These are phyloP conservation scores for Saturnia japonica DNA, from an alignment of 2,888 invertebrate genomes.

Conservation along the genomic window DNA sequence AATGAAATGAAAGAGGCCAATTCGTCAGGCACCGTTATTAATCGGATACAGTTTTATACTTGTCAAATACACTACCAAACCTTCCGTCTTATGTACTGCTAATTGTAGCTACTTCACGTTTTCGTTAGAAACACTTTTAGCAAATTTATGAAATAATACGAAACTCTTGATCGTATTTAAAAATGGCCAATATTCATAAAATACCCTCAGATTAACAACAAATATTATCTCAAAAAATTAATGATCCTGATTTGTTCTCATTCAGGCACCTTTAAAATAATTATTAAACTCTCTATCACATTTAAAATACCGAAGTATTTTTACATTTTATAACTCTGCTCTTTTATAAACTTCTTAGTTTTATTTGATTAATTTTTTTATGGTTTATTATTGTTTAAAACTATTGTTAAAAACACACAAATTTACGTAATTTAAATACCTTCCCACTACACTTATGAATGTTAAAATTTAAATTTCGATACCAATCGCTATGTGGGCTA, in stretches of 20 bases:
- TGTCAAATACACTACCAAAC: too few species aligned
- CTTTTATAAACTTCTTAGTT: too few species aligned
- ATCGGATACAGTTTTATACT: too few species aligned
- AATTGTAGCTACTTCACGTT: not conserved
- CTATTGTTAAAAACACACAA: too few species aligned
- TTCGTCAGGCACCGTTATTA: too few species aligned
- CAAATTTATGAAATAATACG: not conserved
- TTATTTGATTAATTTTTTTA: too few species aligned
- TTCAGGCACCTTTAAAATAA: too few species aligned
- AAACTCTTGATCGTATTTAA: not conserved
- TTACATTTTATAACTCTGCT: too few species aligned
- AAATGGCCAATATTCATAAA: not conserved
- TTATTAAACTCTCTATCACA: too few species aligned
- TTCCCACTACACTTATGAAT: not conserved
- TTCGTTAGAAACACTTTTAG: not conserved
- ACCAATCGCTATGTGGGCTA: conserved; percentile 26
- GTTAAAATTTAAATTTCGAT: not conserved
- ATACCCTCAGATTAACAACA: not conserved
- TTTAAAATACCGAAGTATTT: too few species aligned
- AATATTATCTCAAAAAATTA: not conserved
- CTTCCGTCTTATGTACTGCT: not conserved
- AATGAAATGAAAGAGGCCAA: too few species aligned
- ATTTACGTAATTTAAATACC: not conserved
- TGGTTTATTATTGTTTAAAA: too few species aligned
- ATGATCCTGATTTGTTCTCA: not conserved